Conservation (phyloP, 64 coral and sea anemone species). For the Montipora sp. region DNA sequence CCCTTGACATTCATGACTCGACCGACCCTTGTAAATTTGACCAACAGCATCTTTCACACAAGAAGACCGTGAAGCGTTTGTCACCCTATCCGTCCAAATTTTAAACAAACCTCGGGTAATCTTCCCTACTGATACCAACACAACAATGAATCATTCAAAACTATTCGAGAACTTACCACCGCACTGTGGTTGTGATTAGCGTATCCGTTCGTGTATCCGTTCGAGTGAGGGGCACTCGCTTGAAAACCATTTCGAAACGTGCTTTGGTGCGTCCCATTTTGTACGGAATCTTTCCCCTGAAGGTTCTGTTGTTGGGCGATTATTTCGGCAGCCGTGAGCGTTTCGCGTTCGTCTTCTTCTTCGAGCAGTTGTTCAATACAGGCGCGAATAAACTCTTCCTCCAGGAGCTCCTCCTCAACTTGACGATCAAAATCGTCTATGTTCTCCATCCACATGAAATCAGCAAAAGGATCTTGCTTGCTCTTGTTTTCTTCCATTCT, state of each 20-base stretch:
- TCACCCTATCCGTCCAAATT: neutral
- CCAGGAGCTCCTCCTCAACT: slow-evolving; percentile 76
- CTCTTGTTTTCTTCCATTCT: slow-evolving; percentile 68
- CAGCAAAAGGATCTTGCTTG: slow-evolving; percentile 73
- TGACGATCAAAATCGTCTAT: slow-evolving; percentile 86
- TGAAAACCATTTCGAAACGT: slow-evolving; percentile 14
- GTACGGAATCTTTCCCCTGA: slow-evolving; percentile 58
- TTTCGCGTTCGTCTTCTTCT: slow-evolving; percentile 96
- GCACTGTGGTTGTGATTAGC: slow-evolving; percentile 25
- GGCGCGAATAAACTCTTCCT: slow-evolving; percentile 92
- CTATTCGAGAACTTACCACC: slow-evolving; percentile 53
- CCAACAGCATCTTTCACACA: neutral
- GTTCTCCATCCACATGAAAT: slow-evolving; percentile 84
- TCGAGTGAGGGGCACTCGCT: slow-evolving; percentile 6
- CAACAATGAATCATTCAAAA: slow-evolving; percentile 45
- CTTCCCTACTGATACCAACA: neutral
- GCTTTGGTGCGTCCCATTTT: slow-evolving; percentile 41
- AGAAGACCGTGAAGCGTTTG: neutral
- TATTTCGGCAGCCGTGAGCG: slow-evolving; percentile 81
- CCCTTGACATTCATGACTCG: neutral
- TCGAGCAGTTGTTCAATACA: slow-evolving; percentile 96
- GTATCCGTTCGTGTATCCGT: slow-evolving; percentile 43
- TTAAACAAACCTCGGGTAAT: slow-evolving; percentile 6
- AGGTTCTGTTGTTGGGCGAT: slow-evolving; percentile 80
- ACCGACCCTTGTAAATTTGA: neutral